phyloP scores from a whole-genome alignment of 2,797 vertebrate genomes.

The Myotis vivesi region DNA sequence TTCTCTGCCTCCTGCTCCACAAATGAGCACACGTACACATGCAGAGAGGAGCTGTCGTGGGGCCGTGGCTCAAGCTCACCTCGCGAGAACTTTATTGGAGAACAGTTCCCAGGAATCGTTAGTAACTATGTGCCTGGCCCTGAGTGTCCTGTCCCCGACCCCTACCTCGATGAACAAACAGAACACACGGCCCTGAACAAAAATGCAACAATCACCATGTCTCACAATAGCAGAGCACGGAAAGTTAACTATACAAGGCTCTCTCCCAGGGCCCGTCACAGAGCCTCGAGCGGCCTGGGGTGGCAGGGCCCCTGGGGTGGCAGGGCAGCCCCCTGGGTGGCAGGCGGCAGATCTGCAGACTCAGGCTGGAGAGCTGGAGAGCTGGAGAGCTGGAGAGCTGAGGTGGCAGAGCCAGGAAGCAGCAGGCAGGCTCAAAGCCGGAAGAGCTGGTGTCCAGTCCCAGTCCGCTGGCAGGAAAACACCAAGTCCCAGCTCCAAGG shows the following conservation, averaged over 20 bases:
- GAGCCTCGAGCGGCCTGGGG: no score
- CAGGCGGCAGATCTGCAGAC: no score
- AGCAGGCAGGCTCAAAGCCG: not conserved
- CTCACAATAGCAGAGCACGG: not conserved
- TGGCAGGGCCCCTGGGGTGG: no score
- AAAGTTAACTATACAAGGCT: no score
- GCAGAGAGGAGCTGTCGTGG: not conserved
- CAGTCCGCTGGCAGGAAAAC: not conserved
- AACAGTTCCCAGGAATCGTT: not conserved
- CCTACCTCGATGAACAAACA: not conserved
- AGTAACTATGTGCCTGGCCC: no score
- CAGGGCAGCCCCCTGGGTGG: no score
- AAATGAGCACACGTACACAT: not conserved
- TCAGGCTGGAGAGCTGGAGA: not conserved
- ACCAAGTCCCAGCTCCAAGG: not conserved
- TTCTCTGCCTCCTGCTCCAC: not conserved
- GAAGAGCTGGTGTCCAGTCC: not conserved
- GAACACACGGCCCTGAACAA: not conserved
- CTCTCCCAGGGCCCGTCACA: no score
- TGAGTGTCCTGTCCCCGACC: not conserved
- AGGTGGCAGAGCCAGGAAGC: no score
- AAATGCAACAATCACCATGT: not conserved
- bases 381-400: not conserved
- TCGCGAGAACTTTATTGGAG: not conserved
- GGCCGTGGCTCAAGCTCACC: not conserved